phyloP scores from a whole-genome alignment of 2,888 invertebrate species.

The Celastrina argiolus region DNA sequence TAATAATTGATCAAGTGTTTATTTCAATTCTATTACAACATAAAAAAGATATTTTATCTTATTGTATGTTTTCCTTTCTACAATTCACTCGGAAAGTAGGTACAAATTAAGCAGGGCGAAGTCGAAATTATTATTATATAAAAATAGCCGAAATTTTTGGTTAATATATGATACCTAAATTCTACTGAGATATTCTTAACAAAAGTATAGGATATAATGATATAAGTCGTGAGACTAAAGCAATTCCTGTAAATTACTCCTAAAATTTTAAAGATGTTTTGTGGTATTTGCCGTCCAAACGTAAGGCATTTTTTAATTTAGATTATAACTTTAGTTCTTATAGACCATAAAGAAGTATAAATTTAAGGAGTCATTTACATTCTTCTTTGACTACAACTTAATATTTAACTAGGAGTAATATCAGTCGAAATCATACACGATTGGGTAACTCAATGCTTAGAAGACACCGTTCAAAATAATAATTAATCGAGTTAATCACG shows the following conservation, averaged over 20 bases:
- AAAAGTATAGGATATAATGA: slow-evolving; percentile 31
- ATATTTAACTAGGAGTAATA: slow-evolving; percentile 40
- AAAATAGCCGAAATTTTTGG: slow-evolving; percentile 66
- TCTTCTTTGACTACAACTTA: slow-evolving; percentile 32
- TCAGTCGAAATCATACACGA: slow-evolving; percentile 57
- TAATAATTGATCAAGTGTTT: too few species aligned
- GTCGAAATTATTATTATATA: slow-evolving; percentile 40
- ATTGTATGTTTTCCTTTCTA: background rate
- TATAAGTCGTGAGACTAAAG: slow-evolving; percentile 21
- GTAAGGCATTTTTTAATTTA: too few species aligned
- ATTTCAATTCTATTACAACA: background rate
- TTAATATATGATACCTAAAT: slow-evolving; percentile 46
- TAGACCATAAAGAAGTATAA: too few species aligned
- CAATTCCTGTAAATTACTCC: background rate
- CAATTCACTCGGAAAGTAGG: slow-evolving; percentile 16
- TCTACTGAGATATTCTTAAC: slow-evolving; percentile 50
- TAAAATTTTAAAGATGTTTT: background rate
- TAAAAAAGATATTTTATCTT: background rate
- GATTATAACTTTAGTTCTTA: too few species aligned
- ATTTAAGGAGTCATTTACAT: background rate
- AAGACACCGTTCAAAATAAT: slow-evolving; percentile 33
- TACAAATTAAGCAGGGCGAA: slow-evolving; percentile 28
- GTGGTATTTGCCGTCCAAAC: too few species aligned
- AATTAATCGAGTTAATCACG: too few species aligned
- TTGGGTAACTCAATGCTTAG: slow-evolving; percentile 48